These are phyloP conservation scores for Pterostichus madidus DNA, from an alignment of 2,888 invertebrate species.

Conservation along the genomic window DNA sequence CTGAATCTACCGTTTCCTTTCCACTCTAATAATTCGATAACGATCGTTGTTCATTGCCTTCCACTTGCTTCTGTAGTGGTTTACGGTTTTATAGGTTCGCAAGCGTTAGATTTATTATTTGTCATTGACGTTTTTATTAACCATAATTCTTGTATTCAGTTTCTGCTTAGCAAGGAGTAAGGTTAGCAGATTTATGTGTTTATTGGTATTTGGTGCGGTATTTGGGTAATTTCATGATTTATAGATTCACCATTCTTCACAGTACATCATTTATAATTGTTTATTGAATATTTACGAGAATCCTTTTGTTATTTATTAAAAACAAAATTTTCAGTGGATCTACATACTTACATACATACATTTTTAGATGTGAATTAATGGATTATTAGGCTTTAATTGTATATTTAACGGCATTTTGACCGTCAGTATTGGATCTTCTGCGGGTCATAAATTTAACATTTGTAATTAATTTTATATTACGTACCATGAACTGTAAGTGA, in stretches of 20 bases:
- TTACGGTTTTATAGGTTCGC: background rate
- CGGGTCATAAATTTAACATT: no score
- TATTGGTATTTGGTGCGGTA: slow-evolving; percentile 8
- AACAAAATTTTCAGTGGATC: no score
- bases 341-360: no score
- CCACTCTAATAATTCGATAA: background rate
- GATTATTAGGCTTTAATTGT: no score
- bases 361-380: no score
- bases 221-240: background rate
- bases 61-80: slow-evolving; percentile 18
- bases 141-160: slow-evolving; percentile 17
- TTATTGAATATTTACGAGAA: no score
- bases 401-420: no score
- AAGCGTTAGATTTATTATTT: slow-evolving; percentile 9
- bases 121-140: slow-evolving; percentile 32
- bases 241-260: background rate
- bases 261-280: no score
- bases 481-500: no score
- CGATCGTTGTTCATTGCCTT: slow-evolving; percentile 2
- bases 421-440: no score
- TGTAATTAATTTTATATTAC: no score
- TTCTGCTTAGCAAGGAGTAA: slow-evolving; percentile 19
- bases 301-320: no score
- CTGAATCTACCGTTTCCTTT: background rate
- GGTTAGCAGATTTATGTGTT: slow-evolving; percentile 5